phyloP scores from a whole-genome alignment of 1,140 invertebrate genomes.

The Theocolax elegans region DNA sequence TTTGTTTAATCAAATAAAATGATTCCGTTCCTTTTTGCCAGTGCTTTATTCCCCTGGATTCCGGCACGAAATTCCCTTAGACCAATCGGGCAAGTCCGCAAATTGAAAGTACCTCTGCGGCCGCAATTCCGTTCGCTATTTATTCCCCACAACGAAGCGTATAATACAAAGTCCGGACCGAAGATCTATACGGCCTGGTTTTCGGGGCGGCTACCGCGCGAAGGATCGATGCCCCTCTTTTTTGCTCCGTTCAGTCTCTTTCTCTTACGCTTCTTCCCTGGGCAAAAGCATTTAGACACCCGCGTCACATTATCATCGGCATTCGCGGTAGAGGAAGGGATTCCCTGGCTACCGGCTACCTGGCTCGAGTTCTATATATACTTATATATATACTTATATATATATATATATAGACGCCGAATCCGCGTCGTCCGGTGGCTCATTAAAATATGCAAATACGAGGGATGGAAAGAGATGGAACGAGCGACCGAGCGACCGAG shows the following conservation, averaged over 20 bases:
- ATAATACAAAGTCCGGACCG: neutral
- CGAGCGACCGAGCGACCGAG: too few species aligned
- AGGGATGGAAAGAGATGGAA: neutral
- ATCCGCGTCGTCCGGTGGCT: conserved; percentile 52
- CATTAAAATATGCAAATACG: conserved; percentile 69
- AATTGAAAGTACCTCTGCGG: conserved; percentile 17
- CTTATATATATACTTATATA: neutral
- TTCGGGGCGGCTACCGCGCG: neutral
- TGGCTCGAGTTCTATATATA: conserved; percentile 35
- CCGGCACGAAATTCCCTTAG: conserved; percentile 10
- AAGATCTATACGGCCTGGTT: neutral
- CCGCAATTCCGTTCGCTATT: neutral
- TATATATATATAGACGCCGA: neutral
- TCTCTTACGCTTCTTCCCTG: conserved; percentile 25
- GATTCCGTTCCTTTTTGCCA: too few species aligned
- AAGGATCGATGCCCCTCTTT: neutral
- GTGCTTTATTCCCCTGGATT: neutral
- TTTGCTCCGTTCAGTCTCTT: too few species aligned
- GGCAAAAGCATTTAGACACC: conserved; percentile 42
- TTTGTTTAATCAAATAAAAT: neutral
- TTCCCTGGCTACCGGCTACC: conserved; percentile 49
- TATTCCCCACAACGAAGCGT: neutral
- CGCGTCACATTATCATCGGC: conserved; percentile 60
- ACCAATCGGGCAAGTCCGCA: conserved; percentile 13
- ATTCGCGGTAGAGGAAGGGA: conserved; percentile 50